phyloP scores from a whole-genome alignment of 2,113 vertebrate species.

The Pheucticus melanocephalus region DNA sequence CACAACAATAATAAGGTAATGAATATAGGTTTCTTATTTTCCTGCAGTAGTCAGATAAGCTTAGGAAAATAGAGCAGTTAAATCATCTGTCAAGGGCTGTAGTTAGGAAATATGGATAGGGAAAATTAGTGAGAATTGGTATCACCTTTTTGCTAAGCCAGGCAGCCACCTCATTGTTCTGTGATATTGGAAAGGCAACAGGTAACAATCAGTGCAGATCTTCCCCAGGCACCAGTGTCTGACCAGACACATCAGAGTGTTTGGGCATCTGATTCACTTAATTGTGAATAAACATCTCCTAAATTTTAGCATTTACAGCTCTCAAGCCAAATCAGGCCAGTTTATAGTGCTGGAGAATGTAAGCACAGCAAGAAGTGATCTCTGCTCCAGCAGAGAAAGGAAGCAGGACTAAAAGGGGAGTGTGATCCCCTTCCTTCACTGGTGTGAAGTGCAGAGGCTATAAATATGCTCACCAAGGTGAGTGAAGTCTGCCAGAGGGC shows the following conservation, averaged over 20 bases:
- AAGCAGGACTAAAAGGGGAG: not conserved
- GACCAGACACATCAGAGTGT: not conserved
- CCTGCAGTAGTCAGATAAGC: not conserved
- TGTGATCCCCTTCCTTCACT: not conserved
- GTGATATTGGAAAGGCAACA: not conserved
- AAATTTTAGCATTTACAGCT: not conserved
- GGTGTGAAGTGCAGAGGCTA: not conserved
- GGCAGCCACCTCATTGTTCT: not conserved
- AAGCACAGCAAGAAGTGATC: not conserved
- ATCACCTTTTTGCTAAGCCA: not conserved
- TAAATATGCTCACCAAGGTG: conserved; percentile 4
- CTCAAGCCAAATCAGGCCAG: not conserved
- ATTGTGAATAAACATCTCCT: not conserved
- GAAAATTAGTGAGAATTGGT: not conserved
- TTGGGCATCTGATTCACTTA: not conserved
- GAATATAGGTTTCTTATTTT: not conserved
- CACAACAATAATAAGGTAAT: not conserved
- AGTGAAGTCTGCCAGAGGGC: not conserved
- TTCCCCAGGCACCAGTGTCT: not conserved
- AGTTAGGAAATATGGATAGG: not conserved
- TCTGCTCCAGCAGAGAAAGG: not conserved
- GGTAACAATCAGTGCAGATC: not conserved
- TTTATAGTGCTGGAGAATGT: not conserved
- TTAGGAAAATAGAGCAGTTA: not conserved
- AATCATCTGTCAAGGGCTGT: not conserved